phyloP scores from a whole-genome alignment of 2,888 invertebrate species.

The Melanostoma scalare region DNA sequence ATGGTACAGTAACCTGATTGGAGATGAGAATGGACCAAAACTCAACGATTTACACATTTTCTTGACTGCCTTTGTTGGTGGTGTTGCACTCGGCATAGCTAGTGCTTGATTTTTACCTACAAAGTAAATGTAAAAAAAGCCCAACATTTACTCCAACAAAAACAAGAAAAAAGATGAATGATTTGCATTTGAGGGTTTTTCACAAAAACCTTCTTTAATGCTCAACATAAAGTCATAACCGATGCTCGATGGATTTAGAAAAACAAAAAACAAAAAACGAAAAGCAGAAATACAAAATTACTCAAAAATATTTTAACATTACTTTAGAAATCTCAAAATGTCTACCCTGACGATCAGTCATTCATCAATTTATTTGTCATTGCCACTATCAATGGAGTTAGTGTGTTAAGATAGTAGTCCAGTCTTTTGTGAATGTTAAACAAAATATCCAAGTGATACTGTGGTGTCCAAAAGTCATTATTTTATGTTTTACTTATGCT shows the following conservation, averaged over 20 bases:
- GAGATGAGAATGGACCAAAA: conserved; percentile 86
- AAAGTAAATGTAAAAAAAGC: conserved; percentile 35
- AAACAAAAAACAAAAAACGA: conserved; percentile 13
- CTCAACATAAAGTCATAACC: conserved; percentile 19
- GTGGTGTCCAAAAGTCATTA: conserved; percentile 18
- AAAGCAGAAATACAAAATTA: conserved; percentile 19
- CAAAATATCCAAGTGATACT: background rate
- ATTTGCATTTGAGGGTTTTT: conserved; percentile 38
- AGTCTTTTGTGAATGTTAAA: background rate
- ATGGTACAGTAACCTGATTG: conserved; percentile 88
- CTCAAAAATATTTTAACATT: conserved; percentile 25
- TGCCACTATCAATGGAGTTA: too few species aligned
- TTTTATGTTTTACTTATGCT: conserved; percentile 35
- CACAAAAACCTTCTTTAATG: conserved; percentile 28
- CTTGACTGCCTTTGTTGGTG: conserved; percentile 90
- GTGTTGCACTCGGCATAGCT: conserved; percentile 87
- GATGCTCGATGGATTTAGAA: conserved; percentile 32
- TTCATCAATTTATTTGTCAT: background rate
- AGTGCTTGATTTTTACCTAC: conserved; percentile 76
- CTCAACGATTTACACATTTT: conserved; percentile 91
- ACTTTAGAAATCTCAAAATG: conserved; percentile 51
- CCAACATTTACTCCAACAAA: background rate
- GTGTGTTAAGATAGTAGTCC: too few species aligned
- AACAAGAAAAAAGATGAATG: conserved; percentile 16
- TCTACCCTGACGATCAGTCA: conserved; percentile 6